phyloP scores from a whole-genome alignment of 2,113 vertebrate genomes.

The Coturnix japonica region DNA sequence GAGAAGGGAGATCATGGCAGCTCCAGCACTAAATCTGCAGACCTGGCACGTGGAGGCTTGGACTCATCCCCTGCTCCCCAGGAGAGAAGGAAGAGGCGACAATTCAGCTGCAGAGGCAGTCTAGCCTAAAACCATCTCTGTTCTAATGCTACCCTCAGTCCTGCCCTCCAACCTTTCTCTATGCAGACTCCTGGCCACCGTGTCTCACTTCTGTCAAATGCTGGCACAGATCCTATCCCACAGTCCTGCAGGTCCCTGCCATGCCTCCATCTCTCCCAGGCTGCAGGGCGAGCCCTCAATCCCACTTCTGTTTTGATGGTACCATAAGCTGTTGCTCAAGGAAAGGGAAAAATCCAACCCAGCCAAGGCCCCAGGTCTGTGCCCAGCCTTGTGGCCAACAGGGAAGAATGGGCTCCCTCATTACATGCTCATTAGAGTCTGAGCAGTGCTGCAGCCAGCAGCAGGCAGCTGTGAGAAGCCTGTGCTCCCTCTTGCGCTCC shows the following conservation, averaged over 20 bases:
- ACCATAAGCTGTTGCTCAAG: background rate
- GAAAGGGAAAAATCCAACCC: background rate
- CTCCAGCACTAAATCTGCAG: background rate
- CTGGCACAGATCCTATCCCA: background rate
- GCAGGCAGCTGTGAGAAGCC: background rate
- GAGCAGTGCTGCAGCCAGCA: background rate
- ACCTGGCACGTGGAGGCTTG: background rate
- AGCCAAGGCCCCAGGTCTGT: background rate
- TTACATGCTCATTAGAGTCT: background rate
- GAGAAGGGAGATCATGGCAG: background rate
- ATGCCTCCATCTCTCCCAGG: background rate
- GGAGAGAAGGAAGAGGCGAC: background rate
- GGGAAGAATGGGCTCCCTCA: constrained; percentile 1
- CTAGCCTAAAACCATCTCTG: background rate
- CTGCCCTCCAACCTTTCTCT: background rate
- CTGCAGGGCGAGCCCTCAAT: background rate
- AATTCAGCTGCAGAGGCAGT: background rate
- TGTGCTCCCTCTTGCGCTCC: background rate
- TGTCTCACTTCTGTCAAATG: background rate
- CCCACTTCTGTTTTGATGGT: background rate
- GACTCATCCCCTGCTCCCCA: background rate
- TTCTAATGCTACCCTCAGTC: background rate
- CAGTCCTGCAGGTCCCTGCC: background rate
- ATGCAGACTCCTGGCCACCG: background rate
- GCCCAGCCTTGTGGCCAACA: background rate